These are phyloP conservation scores for Brachyrhaphis roseni DNA, from an alignment of 2,797 vertebrate genomes.

Conservation along the genomic window DNA sequence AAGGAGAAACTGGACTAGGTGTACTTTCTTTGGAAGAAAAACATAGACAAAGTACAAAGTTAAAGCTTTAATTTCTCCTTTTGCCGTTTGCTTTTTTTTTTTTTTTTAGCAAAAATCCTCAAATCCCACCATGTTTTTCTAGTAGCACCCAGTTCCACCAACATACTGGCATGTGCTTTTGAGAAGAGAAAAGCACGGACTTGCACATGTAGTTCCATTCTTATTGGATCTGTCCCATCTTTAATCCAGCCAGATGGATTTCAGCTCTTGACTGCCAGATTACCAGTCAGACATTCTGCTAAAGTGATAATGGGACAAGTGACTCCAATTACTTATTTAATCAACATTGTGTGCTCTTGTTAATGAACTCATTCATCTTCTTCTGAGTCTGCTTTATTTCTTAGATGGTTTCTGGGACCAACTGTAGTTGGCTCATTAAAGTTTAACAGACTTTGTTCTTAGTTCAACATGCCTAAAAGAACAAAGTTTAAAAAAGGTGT, in stretches of 20 bases:
- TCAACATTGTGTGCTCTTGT: constrained; percentile 35
- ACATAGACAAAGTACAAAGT: not conserved
- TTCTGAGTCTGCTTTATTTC: constrained; percentile 37
- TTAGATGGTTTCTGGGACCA: constrained; percentile 13
- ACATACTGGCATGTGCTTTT: constrained; percentile 39
- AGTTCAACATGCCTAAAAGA: not conserved
- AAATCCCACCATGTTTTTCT: constrained; percentile 48
- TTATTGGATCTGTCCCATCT: constrained; percentile 47
- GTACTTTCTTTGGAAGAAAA: not conserved
- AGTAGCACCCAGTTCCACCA: constrained; percentile 45
- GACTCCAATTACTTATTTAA: constrained; percentile 41
- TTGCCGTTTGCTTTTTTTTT: constrained; percentile 22
- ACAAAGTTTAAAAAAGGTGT: not conserved
- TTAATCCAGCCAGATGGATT: constrained; percentile 61
- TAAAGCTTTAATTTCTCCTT: not conserved
- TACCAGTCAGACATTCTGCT: constrained; percentile 36
- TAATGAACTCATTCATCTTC: constrained; percentile 59
- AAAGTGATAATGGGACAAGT: constrained; percentile 42
- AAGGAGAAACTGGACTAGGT: not conserved
- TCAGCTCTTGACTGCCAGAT: constrained; percentile 51
- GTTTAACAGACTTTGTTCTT: not conserved
- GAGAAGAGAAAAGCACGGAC: constrained; percentile 38
- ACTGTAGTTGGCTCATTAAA: not conserved
- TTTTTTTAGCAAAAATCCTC: constrained; percentile 17
- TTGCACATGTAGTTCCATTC: constrained; percentile 40